phyloP scores from a whole-genome alignment of 2,797 vertebrate species.

The Pantherophis vulpinus region DNA sequence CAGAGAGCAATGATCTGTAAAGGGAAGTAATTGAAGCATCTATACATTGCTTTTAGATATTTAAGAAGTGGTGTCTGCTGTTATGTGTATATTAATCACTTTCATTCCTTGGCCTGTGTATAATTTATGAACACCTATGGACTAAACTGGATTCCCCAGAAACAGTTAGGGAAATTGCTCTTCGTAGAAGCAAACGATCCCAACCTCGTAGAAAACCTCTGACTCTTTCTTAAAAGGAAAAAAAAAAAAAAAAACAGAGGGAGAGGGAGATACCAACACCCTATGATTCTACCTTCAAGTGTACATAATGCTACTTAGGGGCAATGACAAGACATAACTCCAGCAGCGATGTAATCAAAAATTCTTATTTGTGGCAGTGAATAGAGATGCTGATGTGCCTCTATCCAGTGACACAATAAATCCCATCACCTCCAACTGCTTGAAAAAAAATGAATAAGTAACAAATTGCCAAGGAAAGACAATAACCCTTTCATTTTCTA shows the following conservation, averaged over 20 bases:
- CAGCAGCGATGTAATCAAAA: slow-evolving; percentile 3
- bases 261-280: background rate
- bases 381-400: background rate
- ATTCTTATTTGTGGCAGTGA: slow-evolving; percentile 4
- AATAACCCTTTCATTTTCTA: slow-evolving; percentile 11
- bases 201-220: background rate
- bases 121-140: slow-evolving; percentile 21
- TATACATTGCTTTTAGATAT: slow-evolving; percentile 15
- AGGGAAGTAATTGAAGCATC: slow-evolving; percentile 29
- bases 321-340: slow-evolving; percentile 21
- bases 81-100: slow-evolving; percentile 23
- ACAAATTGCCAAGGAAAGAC: slow-evolving; percentile 26
- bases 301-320: slow-evolving; percentile 14
- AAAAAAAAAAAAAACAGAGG: background rate
- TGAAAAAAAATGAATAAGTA: background rate
- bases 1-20: slow-evolving; percentile 7
- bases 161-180: slow-evolving; percentile 38
- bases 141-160: slow-evolving; percentile 32
- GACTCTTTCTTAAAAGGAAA: background rate
- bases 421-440: background rate
- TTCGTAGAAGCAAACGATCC: slow-evolving; percentile 24
- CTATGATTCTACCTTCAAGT: slow-evolving; percentile 36
- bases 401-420: slow-evolving; percentile 15
- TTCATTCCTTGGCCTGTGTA: slow-evolving; percentile 27
- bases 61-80: slow-evolving; percentile 33